A percentile compares a stretch with the other conserved stretches of the same genome.
Evolutionary conservation across 2,113 vertebrate genomes (phyloP).

Genomic region (Varanus komodoensis): DNA sequence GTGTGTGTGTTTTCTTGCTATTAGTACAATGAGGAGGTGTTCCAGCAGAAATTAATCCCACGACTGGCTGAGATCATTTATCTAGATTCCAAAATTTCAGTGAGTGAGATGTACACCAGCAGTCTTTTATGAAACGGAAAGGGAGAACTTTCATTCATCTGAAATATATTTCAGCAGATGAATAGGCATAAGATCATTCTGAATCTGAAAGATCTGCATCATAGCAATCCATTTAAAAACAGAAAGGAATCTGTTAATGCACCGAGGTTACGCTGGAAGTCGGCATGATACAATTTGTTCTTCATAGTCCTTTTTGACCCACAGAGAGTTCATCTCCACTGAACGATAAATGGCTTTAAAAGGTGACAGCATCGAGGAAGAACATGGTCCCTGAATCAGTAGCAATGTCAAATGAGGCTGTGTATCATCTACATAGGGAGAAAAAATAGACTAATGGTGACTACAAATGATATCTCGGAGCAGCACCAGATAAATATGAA

Average conservation of each 20-base stretch:
- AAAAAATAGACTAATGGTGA: slow-evolving; percentile 41
- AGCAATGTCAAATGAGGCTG: slow-evolving; percentile 47
- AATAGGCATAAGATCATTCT: not conserved
- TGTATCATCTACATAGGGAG: slow-evolving; percentile 35
- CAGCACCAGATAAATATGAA: slow-evolving; percentile 46
- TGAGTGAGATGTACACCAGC: not conserved
- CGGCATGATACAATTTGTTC: slow-evolving; percentile 20
- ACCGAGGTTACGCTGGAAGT: not conserved
- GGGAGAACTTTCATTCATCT: not conserved
- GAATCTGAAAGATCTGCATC: not conserved
- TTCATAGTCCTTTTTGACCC: not conserved
- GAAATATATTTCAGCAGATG: slow-evolving; percentile 19
- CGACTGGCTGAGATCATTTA: not conserved
- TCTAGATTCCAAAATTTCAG: slow-evolving; percentile 1
- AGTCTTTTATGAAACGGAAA: not conserved
- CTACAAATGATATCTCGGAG: slow-evolving; percentile 4
- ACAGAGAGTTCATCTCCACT: slow-evolving; percentile 6
- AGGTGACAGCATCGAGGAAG: slow-evolving; percentile 29
- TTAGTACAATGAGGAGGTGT: not conserved
- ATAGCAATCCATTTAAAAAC: not conserved
- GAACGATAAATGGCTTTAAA: slow-evolving; percentile 29
- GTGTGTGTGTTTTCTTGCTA: not conserved
- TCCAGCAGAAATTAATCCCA: not conserved
- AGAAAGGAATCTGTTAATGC: slow-evolving; percentile 21
- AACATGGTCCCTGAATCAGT: slow-evolving; percentile 35